These are phyloP conservation scores for Oreortyx pictus DNA, from an alignment of 2,797 vertebrate species.

Conservation along the genomic window DNA sequence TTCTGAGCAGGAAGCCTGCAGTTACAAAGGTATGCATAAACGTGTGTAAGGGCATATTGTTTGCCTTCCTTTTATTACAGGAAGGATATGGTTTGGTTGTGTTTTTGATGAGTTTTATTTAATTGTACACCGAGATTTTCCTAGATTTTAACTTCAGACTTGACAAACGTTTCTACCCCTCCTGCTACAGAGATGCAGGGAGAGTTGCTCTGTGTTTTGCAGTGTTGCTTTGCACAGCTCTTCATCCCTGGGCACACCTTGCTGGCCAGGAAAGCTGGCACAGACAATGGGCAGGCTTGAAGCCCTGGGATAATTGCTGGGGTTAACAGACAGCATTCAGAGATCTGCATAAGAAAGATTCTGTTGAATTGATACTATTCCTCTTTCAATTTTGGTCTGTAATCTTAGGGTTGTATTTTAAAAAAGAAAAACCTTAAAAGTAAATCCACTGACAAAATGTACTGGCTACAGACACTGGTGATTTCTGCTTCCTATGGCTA, in stretches of 20 bases:
- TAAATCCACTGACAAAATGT: constrained; percentile 38
- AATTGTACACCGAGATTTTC: constrained; percentile 60
- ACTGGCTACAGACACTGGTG: constrained; percentile 45
- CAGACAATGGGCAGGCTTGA: neutral
- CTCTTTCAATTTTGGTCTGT: constrained; percentile 31
- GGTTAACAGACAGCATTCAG: neutral
- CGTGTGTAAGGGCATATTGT: constrained; percentile 70
- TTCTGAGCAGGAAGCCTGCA: constrained; percentile 77
- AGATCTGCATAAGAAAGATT: constrained; percentile 21
- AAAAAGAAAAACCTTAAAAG: neutral
- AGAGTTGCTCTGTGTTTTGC: neutral
- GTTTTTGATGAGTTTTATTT: constrained; percentile 71
- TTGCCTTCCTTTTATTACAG: constrained; percentile 75
- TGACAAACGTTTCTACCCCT: constrained; percentile 13
- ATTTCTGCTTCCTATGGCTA: constrained; percentile 61
- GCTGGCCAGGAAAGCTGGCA: constrained; percentile 28
- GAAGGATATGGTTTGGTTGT: constrained; percentile 55
- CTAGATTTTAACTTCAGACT: constrained; percentile 28
- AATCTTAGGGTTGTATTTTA: constrained; percentile 24
- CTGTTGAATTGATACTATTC: neutral
- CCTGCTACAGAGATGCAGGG: neutral
- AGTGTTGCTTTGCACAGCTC: neutral
- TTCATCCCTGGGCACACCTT: neutral
- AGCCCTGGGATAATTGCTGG: constrained; percentile 14
- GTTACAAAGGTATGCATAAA: constrained; percentile 68